These are phyloP conservation scores for Bugulina stolonifera DNA, from an alignment of 2,888 invertebrate genomes.

Conservation along the genomic window DNA sequence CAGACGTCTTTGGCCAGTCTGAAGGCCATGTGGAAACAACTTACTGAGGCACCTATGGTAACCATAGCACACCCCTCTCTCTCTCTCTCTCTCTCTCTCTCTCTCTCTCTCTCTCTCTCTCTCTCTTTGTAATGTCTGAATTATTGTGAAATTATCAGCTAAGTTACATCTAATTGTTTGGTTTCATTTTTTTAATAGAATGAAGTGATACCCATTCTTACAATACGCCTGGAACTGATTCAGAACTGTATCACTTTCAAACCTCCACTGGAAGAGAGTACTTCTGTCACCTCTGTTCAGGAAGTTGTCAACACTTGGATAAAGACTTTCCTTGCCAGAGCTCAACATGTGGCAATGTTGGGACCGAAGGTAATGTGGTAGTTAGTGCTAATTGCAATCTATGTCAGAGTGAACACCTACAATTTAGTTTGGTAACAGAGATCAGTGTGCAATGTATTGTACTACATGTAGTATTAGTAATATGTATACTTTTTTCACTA, in stretches of 20 bases:
- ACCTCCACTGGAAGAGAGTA: slow-evolving; percentile 49
- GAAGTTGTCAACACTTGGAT: slow-evolving; percentile 49
- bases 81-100: too few relatives aligned
- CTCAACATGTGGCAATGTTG: slow-evolving; percentile 45
- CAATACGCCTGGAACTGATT: slow-evolving; percentile 50
- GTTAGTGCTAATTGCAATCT: not conserved
- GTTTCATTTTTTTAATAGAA: too few relatives aligned
- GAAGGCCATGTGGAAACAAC: slow-evolving; percentile 46
- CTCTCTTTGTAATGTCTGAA: too few relatives aligned
- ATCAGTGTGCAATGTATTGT: too few relatives aligned
- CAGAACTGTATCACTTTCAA: slow-evolving; percentile 47
- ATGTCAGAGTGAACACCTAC: too few relatives aligned
- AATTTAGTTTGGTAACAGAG: too few relatives aligned
- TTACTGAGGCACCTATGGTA: slow-evolving; percentile 43
- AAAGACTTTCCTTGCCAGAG: slow-evolving; percentile 44
- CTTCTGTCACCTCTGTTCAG: slow-evolving; percentile 47
- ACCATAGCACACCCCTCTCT: not conserved
- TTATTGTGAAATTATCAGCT: too few relatives aligned
- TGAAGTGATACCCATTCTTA: slow-evolving; percentile 42
- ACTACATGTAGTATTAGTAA: too few relatives aligned
- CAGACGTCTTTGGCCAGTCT: slow-evolving; percentile 46
- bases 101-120: too few relatives aligned
- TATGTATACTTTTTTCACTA: too few relatives aligned
- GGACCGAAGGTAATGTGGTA: slow-evolving; percentile 41
- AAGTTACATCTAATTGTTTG: too few relatives aligned